phyloP scores from a whole-genome alignment of 2,888 invertebrate species.

The Leucophenga montana region DNA sequence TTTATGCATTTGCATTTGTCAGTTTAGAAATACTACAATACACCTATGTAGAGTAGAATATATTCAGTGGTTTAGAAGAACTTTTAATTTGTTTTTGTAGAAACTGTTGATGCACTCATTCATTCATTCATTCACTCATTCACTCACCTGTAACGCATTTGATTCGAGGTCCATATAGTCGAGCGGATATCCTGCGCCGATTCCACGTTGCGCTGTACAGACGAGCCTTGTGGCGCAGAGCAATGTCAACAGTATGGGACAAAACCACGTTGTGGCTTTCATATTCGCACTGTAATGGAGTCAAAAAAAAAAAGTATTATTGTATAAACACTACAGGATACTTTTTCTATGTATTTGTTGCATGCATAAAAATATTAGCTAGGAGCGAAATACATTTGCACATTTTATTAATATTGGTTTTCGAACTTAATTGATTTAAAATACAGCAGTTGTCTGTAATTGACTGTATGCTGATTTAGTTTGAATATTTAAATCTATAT shows the following conservation, averaged over 20 bases:
- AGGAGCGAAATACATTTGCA: neutral
- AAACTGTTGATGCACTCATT: too few species aligned
- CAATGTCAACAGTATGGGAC: conserved; percentile 71
- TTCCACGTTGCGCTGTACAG: conserved; percentile 69
- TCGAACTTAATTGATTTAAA: too few species aligned
- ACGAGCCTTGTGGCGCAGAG: conserved; percentile 70
- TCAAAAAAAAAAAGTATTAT: conserved; percentile 27
- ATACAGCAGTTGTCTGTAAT: too few species aligned
- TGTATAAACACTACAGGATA: neutral
- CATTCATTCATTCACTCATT: conserved; percentile 23
- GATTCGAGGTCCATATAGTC: conserved; percentile 60
- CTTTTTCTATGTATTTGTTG: neutral
- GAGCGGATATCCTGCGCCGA: conserved; percentile 60
- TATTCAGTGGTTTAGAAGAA: too few species aligned
- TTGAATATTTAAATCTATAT: too few species aligned
- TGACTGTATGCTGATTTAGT: too few species aligned
- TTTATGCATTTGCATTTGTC: too few species aligned
- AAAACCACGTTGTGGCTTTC: conserved; percentile 73
- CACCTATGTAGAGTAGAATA: too few species aligned
- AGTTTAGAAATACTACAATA: too few species aligned
- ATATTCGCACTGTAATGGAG: conserved; percentile 64
- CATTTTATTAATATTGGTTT: too few species aligned
- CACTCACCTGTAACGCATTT: conserved; percentile 70
- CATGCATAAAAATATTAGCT: neutral
- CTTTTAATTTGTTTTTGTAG: too few species aligned